Base-by-base conservation (phyloP, 2,113 vertebrate species). In the Centropus bengalensis region DNA sequence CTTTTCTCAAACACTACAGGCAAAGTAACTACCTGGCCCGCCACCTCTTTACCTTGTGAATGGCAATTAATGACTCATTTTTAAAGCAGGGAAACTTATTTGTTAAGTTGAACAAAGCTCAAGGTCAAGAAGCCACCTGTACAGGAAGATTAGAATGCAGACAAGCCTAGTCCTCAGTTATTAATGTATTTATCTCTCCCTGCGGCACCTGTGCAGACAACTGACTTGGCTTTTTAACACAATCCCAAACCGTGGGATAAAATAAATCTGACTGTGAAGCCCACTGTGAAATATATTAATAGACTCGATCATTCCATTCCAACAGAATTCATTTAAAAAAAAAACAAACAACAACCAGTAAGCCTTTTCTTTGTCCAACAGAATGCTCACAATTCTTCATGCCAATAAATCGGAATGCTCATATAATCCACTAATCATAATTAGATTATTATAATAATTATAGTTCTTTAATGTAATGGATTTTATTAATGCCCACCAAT, bases 101-200 rank as follows among this genome's bases (percentile, higher is more conserved):
- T 88, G 68, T 45, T 42, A 91, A 66, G 38, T 74, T 63, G 66
- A 91, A 89, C 55, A 92, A 86, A 94, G 59, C 44, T 91, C 67
- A 84, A 2, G 0, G 0, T 67, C 70, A 93, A 85, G 86, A 85
- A 88, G 40, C 51, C 33, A 67, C 24, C 76, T 63, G 62, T 56
- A 87, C 17, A 81, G 42, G 40, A 54, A 73, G 52, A 91, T 83
- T 3, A 82, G 52, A 83, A 93, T 49, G 47, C 33, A 74, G 77
- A 81, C 60, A 91, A 94, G 69, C 38, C 59, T 86, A 54, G 21
- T 69, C 38, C 12, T 77, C 40, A 54, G 17, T 9, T 84, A 10
- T 73, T 76, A 79, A 71, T 27, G 8, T 14, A 66, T 91, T 91
- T 44, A 38, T 62, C 42, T 89, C 49, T 85, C 69, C 66, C 36